Evolutionary conservation across 1,140 invertebrate genomes (phyloP).

Genomic region (Copidosoma floridanum): DNA sequence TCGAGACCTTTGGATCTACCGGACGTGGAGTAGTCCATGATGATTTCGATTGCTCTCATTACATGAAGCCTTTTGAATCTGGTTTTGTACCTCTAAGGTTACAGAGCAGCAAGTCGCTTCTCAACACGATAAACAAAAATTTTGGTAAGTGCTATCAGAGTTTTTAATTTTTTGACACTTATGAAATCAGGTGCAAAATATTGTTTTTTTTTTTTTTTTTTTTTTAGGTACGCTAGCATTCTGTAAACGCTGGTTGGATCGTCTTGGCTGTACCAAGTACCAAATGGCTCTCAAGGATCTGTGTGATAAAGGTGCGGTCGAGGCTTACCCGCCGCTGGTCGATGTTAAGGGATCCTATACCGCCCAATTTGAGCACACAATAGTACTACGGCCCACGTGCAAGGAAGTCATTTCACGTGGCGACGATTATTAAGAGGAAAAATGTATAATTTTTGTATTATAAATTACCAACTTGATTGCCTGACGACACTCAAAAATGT

Average conservation of each 20-base stretch:
- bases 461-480: slow-evolving; percentile 25
- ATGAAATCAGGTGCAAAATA: no score
- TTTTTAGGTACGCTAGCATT: slow-evolving; percentile 86
- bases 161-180: not conserved
- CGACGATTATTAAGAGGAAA: slow-evolving; percentile 90
- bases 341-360: slow-evolving; percentile 98
- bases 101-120: slow-evolving; percentile 87
- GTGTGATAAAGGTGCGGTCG: slow-evolving; percentile 93
- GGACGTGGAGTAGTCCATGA: slow-evolving; percentile 96
- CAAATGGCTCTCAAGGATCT: slow-evolving; percentile 98
- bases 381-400: slow-evolving; percentile 95
- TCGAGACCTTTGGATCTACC: slow-evolving; percentile 99
- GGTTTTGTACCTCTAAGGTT: slow-evolving; percentile 88
- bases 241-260: slow-evolving; percentile 97
- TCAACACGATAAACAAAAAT: slow-evolving; percentile 96
- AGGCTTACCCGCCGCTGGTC: slow-evolving; percentile 96
- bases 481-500: not conserved
- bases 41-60: slow-evolving; percentile 99
- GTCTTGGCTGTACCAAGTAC: slow-evolving; percentile 95
- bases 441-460: not conserved
- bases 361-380: slow-evolving; percentile 99
- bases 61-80: slow-evolving; percentile 99
- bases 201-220: no score
- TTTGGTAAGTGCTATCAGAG: slow-evolving; percentile 64
- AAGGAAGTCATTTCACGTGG: slow-evolving; percentile 97